Evolutionary conservation across 2,797 vertebrate species (phyloP).

Genomic region (Babyrousa celebensis): DNA sequence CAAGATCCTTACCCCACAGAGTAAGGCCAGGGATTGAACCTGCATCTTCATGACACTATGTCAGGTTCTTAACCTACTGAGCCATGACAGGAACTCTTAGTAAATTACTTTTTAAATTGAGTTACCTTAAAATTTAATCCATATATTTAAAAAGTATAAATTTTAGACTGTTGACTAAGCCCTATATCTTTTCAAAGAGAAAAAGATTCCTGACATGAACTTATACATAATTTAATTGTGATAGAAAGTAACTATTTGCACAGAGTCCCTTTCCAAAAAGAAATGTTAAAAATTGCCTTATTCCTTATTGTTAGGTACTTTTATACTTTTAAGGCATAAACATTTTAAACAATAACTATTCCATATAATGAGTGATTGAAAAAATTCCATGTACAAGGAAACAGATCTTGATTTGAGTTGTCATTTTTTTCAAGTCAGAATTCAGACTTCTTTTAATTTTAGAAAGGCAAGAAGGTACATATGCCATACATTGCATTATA

Average conservation of each 20-base stretch:
- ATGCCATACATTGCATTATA: background rate
- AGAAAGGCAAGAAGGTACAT: background rate
- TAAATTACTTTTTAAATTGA: background rate
- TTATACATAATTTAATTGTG: constrained; percentile 46
- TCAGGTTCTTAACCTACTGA: too few species aligned
- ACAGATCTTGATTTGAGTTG: background rate
- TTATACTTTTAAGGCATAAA: background rate
- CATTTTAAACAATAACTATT: constrained; percentile 33
- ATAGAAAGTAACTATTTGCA: background rate
- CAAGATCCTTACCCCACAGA: too few species aligned
- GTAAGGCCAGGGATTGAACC: too few species aligned
- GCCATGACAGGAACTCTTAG: too few species aligned
- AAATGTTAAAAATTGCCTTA: constrained; percentile 3
- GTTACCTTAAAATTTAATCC: constrained; percentile 22
- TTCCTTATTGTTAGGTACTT: constrained; percentile 4
- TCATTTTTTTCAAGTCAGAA: background rate
- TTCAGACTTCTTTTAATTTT: background rate
- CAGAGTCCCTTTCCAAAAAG: constrained; percentile 12
- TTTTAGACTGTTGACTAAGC: constrained; percentile 15
- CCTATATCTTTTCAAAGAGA: background rate
- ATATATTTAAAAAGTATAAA: background rate
- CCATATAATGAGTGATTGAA: background rate
- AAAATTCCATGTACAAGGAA: background rate
- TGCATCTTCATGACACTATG: too few species aligned
- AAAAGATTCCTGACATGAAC: constrained; percentile 34